These are phyloP conservation scores for Drosophila parvula DNA, from an alignment of 1,140 invertebrate genomes.

Conservation along the genomic window DNA sequence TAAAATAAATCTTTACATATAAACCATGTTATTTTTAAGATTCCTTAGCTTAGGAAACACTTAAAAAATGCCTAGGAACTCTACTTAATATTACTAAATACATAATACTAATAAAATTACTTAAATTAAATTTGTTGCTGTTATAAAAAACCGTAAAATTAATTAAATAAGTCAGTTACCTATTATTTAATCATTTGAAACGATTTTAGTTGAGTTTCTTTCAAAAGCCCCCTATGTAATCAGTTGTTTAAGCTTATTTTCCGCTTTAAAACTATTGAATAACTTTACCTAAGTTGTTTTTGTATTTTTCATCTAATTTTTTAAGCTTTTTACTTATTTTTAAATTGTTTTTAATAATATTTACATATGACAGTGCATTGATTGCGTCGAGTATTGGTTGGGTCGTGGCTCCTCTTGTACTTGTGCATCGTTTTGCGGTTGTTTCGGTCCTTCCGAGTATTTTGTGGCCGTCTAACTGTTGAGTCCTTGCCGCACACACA, in stretches of 20 bases:
- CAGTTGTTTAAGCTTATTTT: neutral
- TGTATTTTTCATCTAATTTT: no score
- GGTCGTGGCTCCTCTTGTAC: conserved; percentile 13
- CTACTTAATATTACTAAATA: no score
- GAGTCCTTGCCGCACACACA: conserved; percentile 37
- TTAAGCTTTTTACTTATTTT: no score
- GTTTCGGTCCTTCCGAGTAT: conserved; percentile 48
- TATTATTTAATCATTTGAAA: neutral
- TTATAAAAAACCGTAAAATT: no score
- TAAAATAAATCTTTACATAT: no score
- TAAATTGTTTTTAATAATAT: neutral
- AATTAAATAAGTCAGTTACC: neutral
- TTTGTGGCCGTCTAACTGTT: conserved; percentile 59
- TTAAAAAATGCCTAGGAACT: no score
- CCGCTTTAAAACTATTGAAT: neutral
- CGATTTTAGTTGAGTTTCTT: neutral
- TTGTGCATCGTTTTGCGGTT: conserved; percentile 57
- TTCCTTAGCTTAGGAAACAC: no score
- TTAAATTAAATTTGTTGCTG: no score
- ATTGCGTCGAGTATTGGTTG: neutral
- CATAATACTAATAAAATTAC: no score
- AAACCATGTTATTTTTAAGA: no score
- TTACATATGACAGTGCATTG: neutral
- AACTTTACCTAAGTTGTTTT: no score
- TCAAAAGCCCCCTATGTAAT: neutral